phyloP scores from a whole-genome alignment of 2,888 invertebrate species.

The Drosophila cyrtoloma region DNA sequence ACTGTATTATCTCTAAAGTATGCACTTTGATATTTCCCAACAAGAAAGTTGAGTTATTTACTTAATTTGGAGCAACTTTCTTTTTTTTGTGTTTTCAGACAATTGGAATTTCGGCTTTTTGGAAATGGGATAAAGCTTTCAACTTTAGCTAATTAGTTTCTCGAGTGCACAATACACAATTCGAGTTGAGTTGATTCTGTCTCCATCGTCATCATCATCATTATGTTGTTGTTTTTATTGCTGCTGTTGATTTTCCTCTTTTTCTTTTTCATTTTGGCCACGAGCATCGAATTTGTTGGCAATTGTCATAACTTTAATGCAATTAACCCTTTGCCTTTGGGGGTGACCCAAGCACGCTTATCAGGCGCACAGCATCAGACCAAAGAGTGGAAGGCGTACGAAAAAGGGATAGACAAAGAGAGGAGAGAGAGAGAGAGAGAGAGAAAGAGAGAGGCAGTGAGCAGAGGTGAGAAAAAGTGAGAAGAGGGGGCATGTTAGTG shows the following conservation, averaged over 20 bases:
- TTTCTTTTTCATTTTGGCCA: constrained; percentile 24
- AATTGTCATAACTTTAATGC: constrained; percentile 79
- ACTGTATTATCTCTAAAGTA: not conserved
- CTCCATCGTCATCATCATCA: constrained; percentile 10
- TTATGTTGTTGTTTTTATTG: not conserved
- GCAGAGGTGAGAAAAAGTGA: not conserved
- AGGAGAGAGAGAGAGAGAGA: not conserved
- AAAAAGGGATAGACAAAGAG: constrained; percentile 11
- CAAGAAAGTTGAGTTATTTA: not conserved
- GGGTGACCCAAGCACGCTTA: constrained; percentile 52
- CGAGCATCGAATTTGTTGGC: constrained; percentile 65
- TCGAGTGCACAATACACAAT: constrained; percentile 46
- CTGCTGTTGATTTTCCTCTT: constrained; percentile 1
- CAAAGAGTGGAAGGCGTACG: constrained; percentile 19
- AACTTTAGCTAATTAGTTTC: constrained; percentile 64
- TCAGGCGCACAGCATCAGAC: constrained; percentile 38
- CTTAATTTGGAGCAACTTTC: not conserved
- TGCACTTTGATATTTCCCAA: not conserved
- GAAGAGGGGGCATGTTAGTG: not conserved
- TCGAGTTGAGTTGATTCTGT: constrained; percentile 61
- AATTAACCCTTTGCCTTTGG: constrained; percentile 68
- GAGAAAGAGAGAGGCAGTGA: not conserved
- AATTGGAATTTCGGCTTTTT: constrained; percentile 5
- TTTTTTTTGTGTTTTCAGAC: not conserved
- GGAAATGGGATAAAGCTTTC: constrained; percentile 19